Evolutionary conservation across 2,113 vertebrate genomes (phyloP).

Genomic region (Oreotrochilus melanogaster): DNA sequence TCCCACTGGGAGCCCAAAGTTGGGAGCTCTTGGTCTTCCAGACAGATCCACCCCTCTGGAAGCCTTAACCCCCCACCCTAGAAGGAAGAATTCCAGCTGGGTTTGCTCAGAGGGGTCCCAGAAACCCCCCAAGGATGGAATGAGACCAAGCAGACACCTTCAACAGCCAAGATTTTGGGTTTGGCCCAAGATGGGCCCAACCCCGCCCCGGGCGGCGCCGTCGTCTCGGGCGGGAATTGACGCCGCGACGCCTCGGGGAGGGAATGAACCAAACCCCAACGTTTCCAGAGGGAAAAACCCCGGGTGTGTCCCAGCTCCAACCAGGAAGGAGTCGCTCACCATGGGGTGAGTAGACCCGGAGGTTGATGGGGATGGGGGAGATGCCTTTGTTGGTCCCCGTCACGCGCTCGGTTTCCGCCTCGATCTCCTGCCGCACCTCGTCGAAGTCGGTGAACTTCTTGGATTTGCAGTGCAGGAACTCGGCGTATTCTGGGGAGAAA

Average conservation of each 20-base stretch:
- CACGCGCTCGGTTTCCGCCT: constrained; percentile 91
- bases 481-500: constrained; percentile 86
- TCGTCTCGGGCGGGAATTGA: no score
- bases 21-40: no score
- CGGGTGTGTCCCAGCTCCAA: no score
- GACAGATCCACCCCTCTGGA: no score
- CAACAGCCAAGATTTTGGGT: accelerated
- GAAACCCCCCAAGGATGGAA: accelerated
- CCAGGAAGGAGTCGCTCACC: constrained; percentile 76
- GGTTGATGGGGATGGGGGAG: constrained; percentile 93
- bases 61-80: no score
- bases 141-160: accelerated
- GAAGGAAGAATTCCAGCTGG: no score
- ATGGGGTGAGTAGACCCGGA: constrained; percentile 91
- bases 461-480: constrained; percentile 96
- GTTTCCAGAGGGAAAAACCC: no score
- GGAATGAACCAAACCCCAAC: no score
- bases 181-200: neutral
- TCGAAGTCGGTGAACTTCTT: constrained; percentile 98
- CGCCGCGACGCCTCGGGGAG: no score
- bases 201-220: neutral
- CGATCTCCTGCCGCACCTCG: constrained; percentile 93
- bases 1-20: no score
- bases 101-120: no score
- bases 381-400: constrained; percentile 98